Evolutionary conservation across 1,140 invertebrate genomes (phyloP).

Genomic region (Sogatella furcifera): DNA sequence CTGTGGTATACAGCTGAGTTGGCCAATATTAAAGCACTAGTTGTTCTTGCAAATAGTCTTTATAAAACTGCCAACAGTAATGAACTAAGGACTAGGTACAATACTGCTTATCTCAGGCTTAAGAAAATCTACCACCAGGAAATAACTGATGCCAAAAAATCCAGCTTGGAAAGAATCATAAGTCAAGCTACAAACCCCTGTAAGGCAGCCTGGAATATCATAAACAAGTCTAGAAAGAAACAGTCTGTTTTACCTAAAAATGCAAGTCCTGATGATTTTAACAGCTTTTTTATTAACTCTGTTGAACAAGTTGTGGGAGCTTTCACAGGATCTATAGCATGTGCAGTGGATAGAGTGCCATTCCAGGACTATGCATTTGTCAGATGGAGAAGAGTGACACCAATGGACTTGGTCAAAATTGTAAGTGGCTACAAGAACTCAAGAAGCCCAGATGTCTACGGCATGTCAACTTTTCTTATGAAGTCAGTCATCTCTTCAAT

Average conservation of each 20-base stretch:
- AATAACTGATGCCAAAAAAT: background rate
- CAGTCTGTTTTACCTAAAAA: background rate
- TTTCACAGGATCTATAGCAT: background rate
- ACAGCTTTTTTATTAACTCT: background rate
- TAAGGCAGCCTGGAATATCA: conserved; percentile 1
- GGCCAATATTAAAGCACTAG: background rate
- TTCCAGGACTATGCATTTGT: background rate
- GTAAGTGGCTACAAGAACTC: background rate
- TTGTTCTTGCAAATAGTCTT: background rate
- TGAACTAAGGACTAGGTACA: background rate
- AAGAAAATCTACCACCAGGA: background rate
- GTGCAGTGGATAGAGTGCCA: background rate
- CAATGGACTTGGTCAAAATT: background rate
- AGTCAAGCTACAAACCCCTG: background rate
- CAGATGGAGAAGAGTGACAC: background rate
- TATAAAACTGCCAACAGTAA: background rate
- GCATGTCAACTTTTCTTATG: too few relatives aligned
- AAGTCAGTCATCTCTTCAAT: too few relatives aligned
- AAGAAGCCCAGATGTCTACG: background rate
- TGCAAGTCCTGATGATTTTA: conserved; percentile 2
- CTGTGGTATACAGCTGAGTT: background rate
- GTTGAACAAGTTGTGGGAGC: too few relatives aligned
- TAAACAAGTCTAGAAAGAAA: background rate
- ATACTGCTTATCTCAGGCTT: background rate
- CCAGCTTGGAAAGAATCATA: background rate